A percentile compares a stretch with the other conserved stretches of the same genome.
Conservation (phyloP, 2,113 vertebrate species). For the Fulica atra region DNA sequence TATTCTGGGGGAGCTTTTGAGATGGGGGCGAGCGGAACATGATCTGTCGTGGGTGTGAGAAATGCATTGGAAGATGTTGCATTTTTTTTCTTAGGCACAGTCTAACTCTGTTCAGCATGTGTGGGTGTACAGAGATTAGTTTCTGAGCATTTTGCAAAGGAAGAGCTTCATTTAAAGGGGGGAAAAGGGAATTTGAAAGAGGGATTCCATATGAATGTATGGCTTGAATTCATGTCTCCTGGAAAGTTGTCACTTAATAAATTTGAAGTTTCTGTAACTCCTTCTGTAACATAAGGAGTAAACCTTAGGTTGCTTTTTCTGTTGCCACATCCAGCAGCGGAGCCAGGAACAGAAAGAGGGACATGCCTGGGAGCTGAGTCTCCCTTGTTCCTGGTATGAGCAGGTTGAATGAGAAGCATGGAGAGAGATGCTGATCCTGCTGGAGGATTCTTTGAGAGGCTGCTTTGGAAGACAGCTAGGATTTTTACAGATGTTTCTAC, state of each 20-base stretch:
- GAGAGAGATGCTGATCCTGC: background rate
- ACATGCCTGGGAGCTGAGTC: background rate
- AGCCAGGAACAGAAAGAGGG: background rate
- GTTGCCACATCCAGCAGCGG: background rate
- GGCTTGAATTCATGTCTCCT: background rate
- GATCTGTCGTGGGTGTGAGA: background rate
- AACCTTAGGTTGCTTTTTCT: background rate
- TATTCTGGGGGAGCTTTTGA: background rate
- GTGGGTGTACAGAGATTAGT: background rate
- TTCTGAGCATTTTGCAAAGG: background rate
- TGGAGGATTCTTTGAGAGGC: background rate
- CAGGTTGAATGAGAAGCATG: background rate
- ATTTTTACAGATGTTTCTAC: background rate
- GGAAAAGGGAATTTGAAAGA: background rate
- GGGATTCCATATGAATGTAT: background rate
- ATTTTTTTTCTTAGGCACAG: background rate
- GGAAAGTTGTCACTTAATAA: background rate
- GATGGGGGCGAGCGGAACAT: background rate
- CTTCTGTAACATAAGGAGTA: background rate
- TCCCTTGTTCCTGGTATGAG: background rate
- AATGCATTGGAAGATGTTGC: background rate
- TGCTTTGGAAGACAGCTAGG: background rate
- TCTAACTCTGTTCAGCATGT: background rate
- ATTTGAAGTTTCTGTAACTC: background rate
- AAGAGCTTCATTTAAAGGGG: background rate